Conservation (phyloP, 2,113 vertebrate species). For the Turnix velox region DNA sequence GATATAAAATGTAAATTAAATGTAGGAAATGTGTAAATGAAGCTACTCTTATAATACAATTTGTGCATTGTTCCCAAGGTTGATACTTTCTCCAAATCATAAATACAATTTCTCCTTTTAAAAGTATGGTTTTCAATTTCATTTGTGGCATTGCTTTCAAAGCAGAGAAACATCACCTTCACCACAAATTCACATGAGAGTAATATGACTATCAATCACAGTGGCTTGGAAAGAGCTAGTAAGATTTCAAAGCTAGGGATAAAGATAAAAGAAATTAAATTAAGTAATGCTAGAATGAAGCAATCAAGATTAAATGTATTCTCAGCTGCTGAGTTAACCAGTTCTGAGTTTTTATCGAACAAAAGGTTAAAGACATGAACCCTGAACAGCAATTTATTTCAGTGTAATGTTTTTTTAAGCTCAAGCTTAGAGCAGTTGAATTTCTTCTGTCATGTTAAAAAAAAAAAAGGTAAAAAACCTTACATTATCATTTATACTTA, state of each 20-base stretch:
- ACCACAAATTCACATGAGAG: conserved; percentile 55
- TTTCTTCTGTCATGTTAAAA: not conserved
- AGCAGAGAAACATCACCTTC: conserved; percentile 58
- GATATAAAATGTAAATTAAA: conserved; percentile 64
- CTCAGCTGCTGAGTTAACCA: conserved; percentile 46
- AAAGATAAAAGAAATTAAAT: conserved; percentile 69
- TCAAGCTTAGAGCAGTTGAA: not conserved
- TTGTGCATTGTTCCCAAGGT: not conserved
- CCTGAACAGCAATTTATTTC: conserved; percentile 21
- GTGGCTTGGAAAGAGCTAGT: conserved; percentile 36
- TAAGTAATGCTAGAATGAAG: conserved; percentile 59
- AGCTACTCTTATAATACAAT: not conserved
- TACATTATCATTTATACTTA: conserved; percentile 14
- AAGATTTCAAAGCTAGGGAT: conserved; percentile 54
- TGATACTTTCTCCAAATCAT: conserved; percentile 28
- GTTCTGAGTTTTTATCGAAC: conserved; percentile 19
- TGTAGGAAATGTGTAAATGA: conserved; percentile 26
- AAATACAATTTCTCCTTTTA: conserved; percentile 4
- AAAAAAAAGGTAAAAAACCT: not conserved
- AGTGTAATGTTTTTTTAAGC: conserved; percentile 21
- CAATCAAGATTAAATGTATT: conserved; percentile 62
- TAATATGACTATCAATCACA: conserved; percentile 60
- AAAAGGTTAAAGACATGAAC: conserved; percentile 41
- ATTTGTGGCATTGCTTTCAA: conserved; percentile 55
- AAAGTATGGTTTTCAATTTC: conserved; percentile 38